These are phyloP conservation scores for Champsocephalus gunnari DNA, from an alignment of 2,797 vertebrate genomes.

Conservation along the genomic window DNA sequence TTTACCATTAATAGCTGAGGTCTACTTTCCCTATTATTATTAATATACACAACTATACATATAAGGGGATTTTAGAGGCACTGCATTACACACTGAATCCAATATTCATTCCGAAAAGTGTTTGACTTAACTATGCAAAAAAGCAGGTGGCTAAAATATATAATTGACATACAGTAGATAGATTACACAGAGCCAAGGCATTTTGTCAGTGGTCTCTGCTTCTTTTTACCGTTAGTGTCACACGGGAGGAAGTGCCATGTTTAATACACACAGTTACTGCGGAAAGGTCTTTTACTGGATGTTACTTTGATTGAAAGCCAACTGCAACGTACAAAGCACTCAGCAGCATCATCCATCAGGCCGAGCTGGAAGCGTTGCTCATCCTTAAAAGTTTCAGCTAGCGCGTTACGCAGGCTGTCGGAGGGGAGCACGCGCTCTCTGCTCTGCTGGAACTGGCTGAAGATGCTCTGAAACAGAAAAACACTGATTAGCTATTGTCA, in stretches of 20 bases:
- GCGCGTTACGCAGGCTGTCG: constrained; percentile 93
- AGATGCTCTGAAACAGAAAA: constrained; percentile 88
- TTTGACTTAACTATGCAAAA: background rate
- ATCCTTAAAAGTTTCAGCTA: constrained; percentile 97
- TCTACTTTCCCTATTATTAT: background rate
- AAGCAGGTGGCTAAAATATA: background rate
- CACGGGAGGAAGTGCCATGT: constrained; percentile 8
- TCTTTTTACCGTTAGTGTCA: constrained; percentile 32
- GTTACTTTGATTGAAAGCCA: constrained; percentile 34
- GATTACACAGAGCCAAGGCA: background rate
- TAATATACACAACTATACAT: background rate
- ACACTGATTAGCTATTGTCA: background rate
- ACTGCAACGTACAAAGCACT: constrained; percentile 91
- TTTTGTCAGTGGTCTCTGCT: constrained; percentile 6
- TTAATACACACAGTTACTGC: constrained; percentile 6
- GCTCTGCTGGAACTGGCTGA: constrained; percentile 96
- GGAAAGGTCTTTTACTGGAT: constrained; percentile 22
- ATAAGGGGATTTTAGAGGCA: background rate
- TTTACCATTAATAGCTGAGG: background rate
- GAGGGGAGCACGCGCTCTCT: constrained; percentile 95
- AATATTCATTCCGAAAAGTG: background rate
- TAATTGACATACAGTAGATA: constrained; percentile 3
- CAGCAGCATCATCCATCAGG: constrained; percentile 98
- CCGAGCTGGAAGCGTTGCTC: constrained; percentile 98
- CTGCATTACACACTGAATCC: background rate